phyloP scores from a whole-genome alignment of 2,113 vertebrate species.

The Antechinus stuartii region DNA sequence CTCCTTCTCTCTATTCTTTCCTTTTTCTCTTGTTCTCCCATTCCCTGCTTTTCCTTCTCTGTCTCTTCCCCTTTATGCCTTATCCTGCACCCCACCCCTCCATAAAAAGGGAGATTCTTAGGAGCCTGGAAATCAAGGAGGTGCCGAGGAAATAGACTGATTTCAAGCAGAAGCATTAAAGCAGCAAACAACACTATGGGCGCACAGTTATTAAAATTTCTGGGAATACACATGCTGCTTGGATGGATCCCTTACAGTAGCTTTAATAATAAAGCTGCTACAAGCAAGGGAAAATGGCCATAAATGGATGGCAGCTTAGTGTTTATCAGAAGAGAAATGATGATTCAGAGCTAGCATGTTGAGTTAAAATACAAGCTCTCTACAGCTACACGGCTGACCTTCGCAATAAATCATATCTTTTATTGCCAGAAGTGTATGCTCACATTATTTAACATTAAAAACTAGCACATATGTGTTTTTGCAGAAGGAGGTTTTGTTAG shows the following conservation, averaged over 20 bases:
- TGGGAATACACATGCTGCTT: constrained; percentile 44
- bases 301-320: constrained; percentile 79
- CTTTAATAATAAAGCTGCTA: constrained; percentile 80
- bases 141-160: constrained; percentile 36
- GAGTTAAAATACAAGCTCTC: constrained; percentile 84
- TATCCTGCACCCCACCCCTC: background rate
- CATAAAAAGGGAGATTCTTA: constrained; percentile 53
- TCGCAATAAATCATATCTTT: constrained; percentile 84
- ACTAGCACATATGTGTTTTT: constrained; percentile 69
- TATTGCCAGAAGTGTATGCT: constrained; percentile 80
- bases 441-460: constrained; percentile 80
- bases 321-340: constrained; percentile 81
- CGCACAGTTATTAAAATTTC: constrained; percentile 76
- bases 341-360: constrained; percentile 80
- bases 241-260: constrained; percentile 63
- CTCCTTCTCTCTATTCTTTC: constrained; percentile 2
- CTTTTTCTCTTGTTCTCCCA: background rate
- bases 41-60: background rate
- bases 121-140: constrained; percentile 44
- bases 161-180: constrained; percentile 69
- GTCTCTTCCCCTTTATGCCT: background rate
- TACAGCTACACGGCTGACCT: constrained; percentile 80
- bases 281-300: constrained; percentile 75
- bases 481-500: constrained; percentile 70
- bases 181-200: constrained; percentile 59